Evolutionary conservation across 37 sponge, comb jelly and placozoan species (phyloP).

Genomic region (Petrosia ficiformis): DNA sequence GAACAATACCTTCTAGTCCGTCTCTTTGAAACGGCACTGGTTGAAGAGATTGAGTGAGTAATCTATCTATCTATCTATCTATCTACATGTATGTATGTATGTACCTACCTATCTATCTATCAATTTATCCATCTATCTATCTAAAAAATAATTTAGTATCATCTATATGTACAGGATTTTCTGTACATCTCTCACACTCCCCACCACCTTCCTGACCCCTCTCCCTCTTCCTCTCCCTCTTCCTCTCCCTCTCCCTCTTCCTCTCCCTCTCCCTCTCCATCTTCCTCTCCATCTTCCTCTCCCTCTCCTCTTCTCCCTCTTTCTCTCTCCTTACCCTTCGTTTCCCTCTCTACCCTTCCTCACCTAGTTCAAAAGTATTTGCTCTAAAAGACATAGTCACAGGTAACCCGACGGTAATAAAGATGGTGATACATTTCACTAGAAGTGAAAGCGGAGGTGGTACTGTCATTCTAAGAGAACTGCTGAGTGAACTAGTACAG

Average conservation of each 20-base stretch:
- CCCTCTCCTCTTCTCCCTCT: not conserved
- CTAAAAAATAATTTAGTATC: no score
- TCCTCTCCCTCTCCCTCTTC: not conserved
- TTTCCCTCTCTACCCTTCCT: not conserved
- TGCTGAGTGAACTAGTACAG: constrained; percentile 84
- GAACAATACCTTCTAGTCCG: constrained; percentile 94
- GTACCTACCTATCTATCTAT: no score
- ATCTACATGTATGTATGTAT: not conserved
- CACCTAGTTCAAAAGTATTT: constrained; percentile 83
- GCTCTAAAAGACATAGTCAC: constrained; percentile 88
- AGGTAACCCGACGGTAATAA: constrained; percentile 96
- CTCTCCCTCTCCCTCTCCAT: not conserved
- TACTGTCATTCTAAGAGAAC: constrained; percentile 67
- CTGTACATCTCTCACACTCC: not conserved
- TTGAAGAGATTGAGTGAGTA: constrained; percentile 84
- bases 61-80: not conserved
- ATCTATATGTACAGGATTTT: not conserved
- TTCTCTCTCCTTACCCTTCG: not conserved
- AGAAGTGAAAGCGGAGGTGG: constrained; percentile 63
- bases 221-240: constrained; percentile 11
- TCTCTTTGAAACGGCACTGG: constrained; percentile 91
- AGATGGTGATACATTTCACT: constrained; percentile 95
- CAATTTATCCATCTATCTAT: no score
- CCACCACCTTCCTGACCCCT: not conserved
- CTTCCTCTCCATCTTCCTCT: not conserved